Conservation (phyloP, 2,888 invertebrate species). For the Xestia c-nigrum region DNA sequence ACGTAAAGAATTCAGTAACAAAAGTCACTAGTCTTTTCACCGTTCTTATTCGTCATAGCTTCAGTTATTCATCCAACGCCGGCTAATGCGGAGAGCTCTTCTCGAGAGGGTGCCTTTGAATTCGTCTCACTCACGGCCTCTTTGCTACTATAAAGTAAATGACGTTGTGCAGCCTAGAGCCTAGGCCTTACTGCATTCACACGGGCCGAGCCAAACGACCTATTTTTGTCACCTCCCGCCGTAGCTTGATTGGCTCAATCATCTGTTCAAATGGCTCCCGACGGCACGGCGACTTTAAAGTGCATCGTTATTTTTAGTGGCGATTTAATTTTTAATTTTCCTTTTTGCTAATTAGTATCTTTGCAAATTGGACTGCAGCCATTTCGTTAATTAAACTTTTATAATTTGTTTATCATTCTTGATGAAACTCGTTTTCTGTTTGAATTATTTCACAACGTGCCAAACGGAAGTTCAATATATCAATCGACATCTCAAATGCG, state of each 20-base stretch:
- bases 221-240: slow-evolving; percentile 71
- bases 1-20: slow-evolving; percentile 50
- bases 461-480: slow-evolving; percentile 12
- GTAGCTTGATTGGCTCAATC: slow-evolving; percentile 72
- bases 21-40: slow-evolving; percentile 63
- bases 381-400: slow-evolving; percentile 38
- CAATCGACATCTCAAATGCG: slow-evolving; percentile 32
- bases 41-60: slow-evolving; percentile 61
- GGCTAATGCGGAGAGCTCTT: slow-evolving; percentile 74
- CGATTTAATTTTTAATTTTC: slow-evolving; percentile 57
- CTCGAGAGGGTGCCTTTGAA: slow-evolving; percentile 70
- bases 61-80: slow-evolving; percentile 72
- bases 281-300: slow-evolving; percentile 49
- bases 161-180: slow-evolving; percentile 69
- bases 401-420: slow-evolving; percentile 17
- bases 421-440: slow-evolving; percentile 1
- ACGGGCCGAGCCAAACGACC: slow-evolving; percentile 68
- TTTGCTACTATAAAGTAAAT: slow-evolving; percentile 74
- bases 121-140: slow-evolving; percentile 68
- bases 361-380: slow-evolving; percentile 49
- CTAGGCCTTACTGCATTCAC: slow-evolving; percentile 70
- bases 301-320: slow-evolving; percentile 64
- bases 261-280: slow-evolving; percentile 68
- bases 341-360: slow-evolving; percentile 58
- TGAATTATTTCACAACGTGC: not conserved